These are phyloP conservation scores for Catagonus wagneri DNA, from an alignment of 2,113 vertebrate species.

Conservation along the genomic window DNA sequence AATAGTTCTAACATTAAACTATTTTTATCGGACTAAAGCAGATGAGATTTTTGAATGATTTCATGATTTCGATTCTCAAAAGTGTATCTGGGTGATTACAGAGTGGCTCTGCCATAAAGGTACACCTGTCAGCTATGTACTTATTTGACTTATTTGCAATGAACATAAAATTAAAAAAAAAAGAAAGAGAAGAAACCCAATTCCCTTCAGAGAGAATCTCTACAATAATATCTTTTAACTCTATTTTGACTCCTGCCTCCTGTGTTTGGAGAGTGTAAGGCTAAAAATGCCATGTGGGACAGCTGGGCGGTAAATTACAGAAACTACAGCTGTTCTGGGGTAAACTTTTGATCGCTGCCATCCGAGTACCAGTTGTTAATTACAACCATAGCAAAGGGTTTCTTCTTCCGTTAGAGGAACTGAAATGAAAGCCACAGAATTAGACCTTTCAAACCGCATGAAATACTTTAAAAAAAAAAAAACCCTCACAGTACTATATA, in stretches of 20 bases:
- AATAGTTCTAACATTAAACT: background rate
- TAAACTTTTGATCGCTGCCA: background rate
- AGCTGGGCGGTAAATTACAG: constrained; percentile 23
- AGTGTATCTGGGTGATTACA: background rate
- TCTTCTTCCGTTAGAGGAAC: constrained; percentile 31
- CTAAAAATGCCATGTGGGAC: constrained; percentile 43
- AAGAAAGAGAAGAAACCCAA: background rate
- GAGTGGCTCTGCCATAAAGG: background rate
- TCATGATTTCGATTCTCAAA: background rate
- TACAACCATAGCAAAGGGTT: background rate
- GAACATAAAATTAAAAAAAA: background rate
- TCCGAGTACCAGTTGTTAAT: background rate
- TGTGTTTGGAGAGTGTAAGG: background rate
- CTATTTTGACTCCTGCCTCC: background rate
- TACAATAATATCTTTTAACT: background rate
- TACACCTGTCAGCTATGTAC: background rate
- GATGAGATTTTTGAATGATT: background rate
- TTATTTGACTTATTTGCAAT: background rate
- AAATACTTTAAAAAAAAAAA: background rate
- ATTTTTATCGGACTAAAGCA: background rate
- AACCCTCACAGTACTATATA: rapidly evolving
- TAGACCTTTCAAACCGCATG: background rate
- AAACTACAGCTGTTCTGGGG: constrained; percentile 61
- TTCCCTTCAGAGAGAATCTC: background rate
- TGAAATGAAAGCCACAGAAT: background rate